These are phyloP conservation scores for Synanthedon tipuliformis DNA, from an alignment of 2,888 invertebrate genomes.

Conservation along the genomic window DNA sequence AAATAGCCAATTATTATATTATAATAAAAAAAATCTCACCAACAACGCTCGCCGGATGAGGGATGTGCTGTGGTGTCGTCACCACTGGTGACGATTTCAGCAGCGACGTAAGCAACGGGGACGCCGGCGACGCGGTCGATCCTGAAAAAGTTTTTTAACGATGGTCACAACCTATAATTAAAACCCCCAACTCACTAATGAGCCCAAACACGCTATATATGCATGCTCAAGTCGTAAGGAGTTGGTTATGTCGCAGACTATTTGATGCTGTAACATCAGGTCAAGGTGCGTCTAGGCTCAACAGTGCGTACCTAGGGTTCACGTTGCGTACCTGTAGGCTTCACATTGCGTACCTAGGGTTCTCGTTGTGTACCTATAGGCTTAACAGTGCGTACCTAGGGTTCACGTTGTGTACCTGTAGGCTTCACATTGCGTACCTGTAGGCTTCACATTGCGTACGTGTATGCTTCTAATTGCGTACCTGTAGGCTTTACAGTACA, in stretches of 20 bases:
- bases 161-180: no score
- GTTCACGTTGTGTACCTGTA: not conserved
- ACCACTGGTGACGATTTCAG: slow-evolving; percentile 73
- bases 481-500: not conserved
- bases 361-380: no score
- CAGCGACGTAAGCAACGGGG: slow-evolving; percentile 84
- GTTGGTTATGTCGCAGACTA: no score
- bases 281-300: no score
- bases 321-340: not conserved
- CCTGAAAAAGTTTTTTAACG: slow-evolving; percentile 7
- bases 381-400: not conserved
- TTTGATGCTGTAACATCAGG: no score
- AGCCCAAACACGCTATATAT: no score
- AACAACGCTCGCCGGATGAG: slow-evolving; percentile 50
- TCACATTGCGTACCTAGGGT: not conserved
- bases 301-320: not conserved
- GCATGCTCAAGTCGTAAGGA: no score
- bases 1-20: no score
- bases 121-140: slow-evolving; percentile 64
- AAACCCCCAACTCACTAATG: no score
- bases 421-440: not conserved
- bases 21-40: slow-evolving; percentile 32
- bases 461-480: not conserved
- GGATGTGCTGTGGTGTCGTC: slow-evolving; percentile 54
- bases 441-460: no score